Percentiles rank a stretch among this genome's conserved stretches.
Evolutionary conservation across 2,888 invertebrate genomes (phyloP).

Genomic region (Embidobia sp.): DNA sequence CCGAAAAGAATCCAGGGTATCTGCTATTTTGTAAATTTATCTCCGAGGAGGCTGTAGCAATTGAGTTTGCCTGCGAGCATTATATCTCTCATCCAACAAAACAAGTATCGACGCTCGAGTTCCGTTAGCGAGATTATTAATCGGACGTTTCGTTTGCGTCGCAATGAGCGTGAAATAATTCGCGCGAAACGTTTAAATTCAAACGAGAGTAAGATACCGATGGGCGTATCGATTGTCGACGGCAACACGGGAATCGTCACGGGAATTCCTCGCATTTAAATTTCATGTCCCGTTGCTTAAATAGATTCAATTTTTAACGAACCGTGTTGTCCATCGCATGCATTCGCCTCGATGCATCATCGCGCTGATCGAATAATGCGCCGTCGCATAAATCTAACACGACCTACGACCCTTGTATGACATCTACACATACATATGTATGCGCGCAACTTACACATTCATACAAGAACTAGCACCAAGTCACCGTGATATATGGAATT

Average conservation of each 20-base stretch:
- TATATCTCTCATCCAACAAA: no score
- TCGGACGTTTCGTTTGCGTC: neutral
- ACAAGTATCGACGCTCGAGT: no score
- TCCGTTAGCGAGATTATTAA: no score
- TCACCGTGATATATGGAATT: conserved; percentile 60
- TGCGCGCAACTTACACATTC: conserved; percentile 51
- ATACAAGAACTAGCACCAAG: conserved; percentile 56
- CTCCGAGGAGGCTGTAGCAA: no score
- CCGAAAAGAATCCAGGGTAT: no score
- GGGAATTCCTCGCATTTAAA: conserved; percentile 72
- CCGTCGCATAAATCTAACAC: conserved; percentile 66
- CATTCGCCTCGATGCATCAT: conserved; percentile 69
- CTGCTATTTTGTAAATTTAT: no score
- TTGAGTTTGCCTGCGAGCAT: no score
- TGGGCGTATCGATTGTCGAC: conserved; percentile 69
- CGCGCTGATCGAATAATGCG: conserved; percentile 71
- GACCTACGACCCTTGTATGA: conserved; percentile 59
- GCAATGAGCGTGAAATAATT: conserved; percentile 12
- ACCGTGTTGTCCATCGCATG: conserved; percentile 71
- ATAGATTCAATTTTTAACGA: conserved; percentile 77
- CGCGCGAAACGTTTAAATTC: conserved; percentile 1
- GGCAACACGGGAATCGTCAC: conserved; percentile 49
- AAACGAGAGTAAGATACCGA: conserved; percentile 1
- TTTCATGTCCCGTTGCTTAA: conserved; percentile 73
- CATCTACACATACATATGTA: conserved; percentile 61